Base-by-base conservation (phyloP, 2,888 invertebrate species). In the Ellobium chinense region DNA sequence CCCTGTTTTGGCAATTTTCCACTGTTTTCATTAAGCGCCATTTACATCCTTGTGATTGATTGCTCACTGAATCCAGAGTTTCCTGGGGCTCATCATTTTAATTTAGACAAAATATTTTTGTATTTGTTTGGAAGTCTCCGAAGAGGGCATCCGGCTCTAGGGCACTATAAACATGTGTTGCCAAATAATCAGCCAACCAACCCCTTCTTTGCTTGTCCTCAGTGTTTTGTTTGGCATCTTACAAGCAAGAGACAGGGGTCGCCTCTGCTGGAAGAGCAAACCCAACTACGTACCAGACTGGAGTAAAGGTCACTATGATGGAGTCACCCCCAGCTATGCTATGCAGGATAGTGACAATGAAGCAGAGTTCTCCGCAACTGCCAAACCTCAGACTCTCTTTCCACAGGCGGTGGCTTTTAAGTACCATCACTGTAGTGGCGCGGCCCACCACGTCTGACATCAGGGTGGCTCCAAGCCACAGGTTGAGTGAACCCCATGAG, bases 241-340 rank as follows among this genome's bases (percentile, higher is more conserved):
- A 65, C 90, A 90, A 82, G 90, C 89, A 7, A 73, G 89, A 36
- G 89, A 89, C 69, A 83, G 87, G 34, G 86, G 85, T 27, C 82
- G 88, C 39, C 83, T 90, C 69, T 90, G 90, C 81, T 90, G 89
- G 89, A 85, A 86, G 70, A 87, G 84, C 36, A 90, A 90, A 79
- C 78, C 85, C 37, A 80, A 82, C 34, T 88, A 88, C 54, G 82
- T 84, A 54, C 82, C 83, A 4, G 84, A 85, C 79, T 83, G 83
- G 80, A 78, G 80, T 58, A 89, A 89, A 78, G 88, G 88, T 37
- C 85, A 88, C 66, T 88, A 88, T 75, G 86, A 87, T 80, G 90
- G 88, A 37, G 87, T 90, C 54, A 85, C 85, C 46, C 70, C 82
- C 18, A 68, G 60, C 74, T 70, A 65, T 34, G 56, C 76, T 12